These are phyloP conservation scores for Pedetes capensis DNA, from an alignment of 2,113 vertebrate species.

Conservation along the genomic window DNA sequence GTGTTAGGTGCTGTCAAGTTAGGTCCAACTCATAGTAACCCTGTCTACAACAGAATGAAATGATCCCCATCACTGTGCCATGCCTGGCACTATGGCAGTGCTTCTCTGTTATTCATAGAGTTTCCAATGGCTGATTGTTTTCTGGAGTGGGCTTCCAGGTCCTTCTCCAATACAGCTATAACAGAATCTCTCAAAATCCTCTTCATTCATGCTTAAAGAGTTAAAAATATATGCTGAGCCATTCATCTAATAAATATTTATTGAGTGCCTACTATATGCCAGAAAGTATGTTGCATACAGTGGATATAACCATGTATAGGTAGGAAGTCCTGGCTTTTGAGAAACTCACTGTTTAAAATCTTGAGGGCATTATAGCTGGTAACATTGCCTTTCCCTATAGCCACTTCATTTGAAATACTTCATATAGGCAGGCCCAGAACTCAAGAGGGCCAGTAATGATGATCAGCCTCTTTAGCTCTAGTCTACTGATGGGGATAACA, in stretches of 20 bases:
- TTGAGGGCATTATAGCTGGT: neutral
- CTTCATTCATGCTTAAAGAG: neutral
- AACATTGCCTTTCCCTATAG: neutral
- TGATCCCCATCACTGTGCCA: no score
- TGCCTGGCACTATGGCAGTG: no score
- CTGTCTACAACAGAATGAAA: no score
- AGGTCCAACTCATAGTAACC: no score
- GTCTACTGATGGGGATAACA: neutral
- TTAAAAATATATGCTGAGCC: neutral
- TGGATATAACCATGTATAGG: neutral
- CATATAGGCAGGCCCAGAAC: neutral
- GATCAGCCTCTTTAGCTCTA: neutral
- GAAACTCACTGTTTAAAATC: conserved; percentile 26
- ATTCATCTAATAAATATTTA: neutral
- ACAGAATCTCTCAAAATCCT: no score
- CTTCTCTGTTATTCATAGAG: no score
- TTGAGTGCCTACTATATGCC: neutral
- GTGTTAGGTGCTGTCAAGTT: no score
- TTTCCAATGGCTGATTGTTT: no score
- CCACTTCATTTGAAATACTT: neutral
- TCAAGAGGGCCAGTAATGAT: neutral
- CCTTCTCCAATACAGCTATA: no score
- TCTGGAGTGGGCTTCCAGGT: no score
- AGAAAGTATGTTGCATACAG: neutral
- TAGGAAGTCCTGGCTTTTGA: neutral